Evolutionary conservation across 1,140 invertebrate genomes (phyloP).

Genomic region (Drosophila murphyi): DNA sequence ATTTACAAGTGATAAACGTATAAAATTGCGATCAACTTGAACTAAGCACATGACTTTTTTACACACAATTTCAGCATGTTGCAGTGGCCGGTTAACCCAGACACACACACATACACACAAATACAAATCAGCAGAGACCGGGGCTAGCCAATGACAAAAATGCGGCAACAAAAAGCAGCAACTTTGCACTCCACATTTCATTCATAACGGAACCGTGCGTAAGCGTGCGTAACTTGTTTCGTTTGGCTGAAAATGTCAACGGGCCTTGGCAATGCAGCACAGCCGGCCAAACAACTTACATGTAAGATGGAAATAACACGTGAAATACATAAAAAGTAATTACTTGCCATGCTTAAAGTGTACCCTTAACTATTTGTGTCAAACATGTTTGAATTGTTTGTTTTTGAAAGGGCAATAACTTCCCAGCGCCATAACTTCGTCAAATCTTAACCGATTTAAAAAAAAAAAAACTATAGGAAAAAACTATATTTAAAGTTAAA

Average conservation of each 20-base stretch:
- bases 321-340: not conserved
- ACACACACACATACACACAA: too few relatives aligned
- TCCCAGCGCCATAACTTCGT: too few relatives aligned
- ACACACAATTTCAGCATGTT: conserved; percentile 12
- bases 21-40: conserved; percentile 30
- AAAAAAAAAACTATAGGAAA: too few relatives aligned
- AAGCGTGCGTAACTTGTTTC: conserved; percentile 77
- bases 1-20: not conserved
- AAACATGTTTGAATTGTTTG: not conserved
- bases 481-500: too few relatives aligned
- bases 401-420: not conserved
- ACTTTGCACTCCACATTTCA: conserved; percentile 21
- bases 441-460: too few relatives aligned
- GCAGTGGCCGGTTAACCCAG: conserved; percentile 2
- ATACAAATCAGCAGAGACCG: not conserved
- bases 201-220: conserved; percentile 67
- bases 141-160: conserved; percentile 38
- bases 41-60: conserved; percentile 38
- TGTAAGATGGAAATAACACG: conserved; percentile 8
- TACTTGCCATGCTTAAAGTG: not conserved
- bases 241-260: conserved; percentile 56
- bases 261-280: conserved; percentile 13
- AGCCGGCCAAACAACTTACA: conserved; percentile 15
- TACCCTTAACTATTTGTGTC: not conserved
- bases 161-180: not conserved